A percentile compares a stretch with the other conserved stretches of the same genome.
Conservation (phyloP, 2,888 invertebrate genomes). For the Microplitis manilae region DNA sequence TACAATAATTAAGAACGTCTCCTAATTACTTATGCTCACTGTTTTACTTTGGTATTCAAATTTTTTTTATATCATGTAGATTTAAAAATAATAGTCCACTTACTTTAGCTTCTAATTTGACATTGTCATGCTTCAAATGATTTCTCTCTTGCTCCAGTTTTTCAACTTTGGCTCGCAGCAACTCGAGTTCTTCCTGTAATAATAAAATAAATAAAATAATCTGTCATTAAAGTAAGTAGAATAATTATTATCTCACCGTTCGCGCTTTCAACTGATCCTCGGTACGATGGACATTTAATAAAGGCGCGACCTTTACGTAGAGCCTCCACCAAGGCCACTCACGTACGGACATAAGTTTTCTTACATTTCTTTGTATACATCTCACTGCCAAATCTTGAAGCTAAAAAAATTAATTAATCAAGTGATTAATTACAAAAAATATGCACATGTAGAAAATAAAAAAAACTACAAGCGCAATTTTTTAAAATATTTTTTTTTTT, state of each 20-base stretch:
- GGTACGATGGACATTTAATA: constrained; percentile 93
- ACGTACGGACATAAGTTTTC: constrained; percentile 90
- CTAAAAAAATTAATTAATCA: constrained; percentile 61
- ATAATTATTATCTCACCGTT: constrained; percentile 76
- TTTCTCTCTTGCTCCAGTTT: constrained; percentile 90
- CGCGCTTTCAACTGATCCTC: constrained; percentile 92
- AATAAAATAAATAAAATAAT: constrained; percentile 23
- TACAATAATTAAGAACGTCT: neutral
- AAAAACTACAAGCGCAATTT: no score
- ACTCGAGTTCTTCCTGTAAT: constrained; percentile 87
- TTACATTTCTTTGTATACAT: constrained; percentile 95
- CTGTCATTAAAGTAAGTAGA: neutral
- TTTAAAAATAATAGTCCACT: constrained; percentile 63
- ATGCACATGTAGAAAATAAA: no score
- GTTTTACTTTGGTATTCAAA: neutral
- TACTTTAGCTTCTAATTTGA: constrained; percentile 93
- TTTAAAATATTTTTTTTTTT: no score
- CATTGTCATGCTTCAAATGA: constrained; percentile 89
- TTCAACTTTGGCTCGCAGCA: constrained; percentile 85
- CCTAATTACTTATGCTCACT: neutral
- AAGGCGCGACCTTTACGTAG: constrained; percentile 90
- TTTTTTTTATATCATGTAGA: neutral
- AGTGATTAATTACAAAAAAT: neutral
- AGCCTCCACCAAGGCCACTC: constrained; percentile 99
- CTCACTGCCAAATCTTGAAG: constrained; percentile 88